phyloP scores from a whole-genome alignment of 2,888 invertebrate genomes.

The Glyphotaelius pellucidus region DNA sequence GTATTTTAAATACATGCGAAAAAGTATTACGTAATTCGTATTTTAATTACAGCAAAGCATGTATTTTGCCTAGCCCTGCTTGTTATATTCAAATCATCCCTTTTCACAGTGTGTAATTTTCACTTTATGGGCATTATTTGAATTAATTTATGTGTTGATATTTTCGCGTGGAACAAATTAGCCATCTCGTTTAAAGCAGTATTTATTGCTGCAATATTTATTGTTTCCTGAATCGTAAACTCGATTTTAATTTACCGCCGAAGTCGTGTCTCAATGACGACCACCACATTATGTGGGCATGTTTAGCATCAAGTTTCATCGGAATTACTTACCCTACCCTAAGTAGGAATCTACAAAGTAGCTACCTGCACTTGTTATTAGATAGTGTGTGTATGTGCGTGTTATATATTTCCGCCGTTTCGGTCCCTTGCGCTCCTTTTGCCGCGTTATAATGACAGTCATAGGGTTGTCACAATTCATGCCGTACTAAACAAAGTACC shows the following conservation, averaged over 20 bases:
- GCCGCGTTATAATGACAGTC: neutral
- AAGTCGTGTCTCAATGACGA: neutral
- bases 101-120: neutral
- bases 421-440: slow-evolving; percentile 8
- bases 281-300: neutral
- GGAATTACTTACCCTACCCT: neutral
- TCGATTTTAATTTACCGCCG: neutral
- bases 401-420: neutral
- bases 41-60: too few relatives aligned
- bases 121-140: neutral
- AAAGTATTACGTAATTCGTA: too few relatives aligned
- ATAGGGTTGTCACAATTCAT: neutral
- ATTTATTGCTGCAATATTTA: neutral
- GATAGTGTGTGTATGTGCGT: neutral
- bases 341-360: neutral
- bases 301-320: slow-evolving; percentile 29
- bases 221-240: neutral
- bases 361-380: neutral
- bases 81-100: neutral
- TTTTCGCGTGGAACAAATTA: neutral
- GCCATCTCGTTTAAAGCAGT: neutral
- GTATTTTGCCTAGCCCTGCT: too few relatives aligned
- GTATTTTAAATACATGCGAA: too few relatives aligned
- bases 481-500: neutral
- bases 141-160: neutral